Base-by-base conservation (phyloP, 2,797 vertebrate genomes). In the Sebastiscus tertius region DNA sequence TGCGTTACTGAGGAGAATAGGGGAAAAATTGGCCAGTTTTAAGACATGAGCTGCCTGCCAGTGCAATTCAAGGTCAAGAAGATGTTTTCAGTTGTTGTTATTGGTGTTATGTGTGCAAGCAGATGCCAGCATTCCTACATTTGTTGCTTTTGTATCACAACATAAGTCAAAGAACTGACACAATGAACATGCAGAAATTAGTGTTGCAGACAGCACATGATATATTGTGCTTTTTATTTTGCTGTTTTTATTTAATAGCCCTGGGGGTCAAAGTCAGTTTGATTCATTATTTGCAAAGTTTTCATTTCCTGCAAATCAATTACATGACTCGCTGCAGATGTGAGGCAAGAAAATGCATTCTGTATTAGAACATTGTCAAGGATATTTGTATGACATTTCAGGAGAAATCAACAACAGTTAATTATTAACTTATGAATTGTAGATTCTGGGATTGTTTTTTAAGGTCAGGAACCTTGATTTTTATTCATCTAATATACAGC, bases 1-100 rank as follows among this genome's bases (percentile, higher is more conserved):
- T 72, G 65, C 26, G 77, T 92, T 89, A 89, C 72, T 55, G 55
- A 79, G 60, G 67, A 90, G 82, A 90, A 87, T 20, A 56, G 8
- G 59, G 64, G 72, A 56, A 79, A 82, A 88, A 82, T 33, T 42
- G 67, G 54, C 72, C 58, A 72, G 60, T 84, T 88, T 84, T 78
- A 81, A 78, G 74, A 80, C 61, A 84, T 84, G 59, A 75, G 77
- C 49, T 80, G 74, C 64, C 67, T 75, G 58, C 54, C 27, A 33
- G 22, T 75, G 54, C 72, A 87, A 54, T 73, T 82, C 76, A 78
- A 76, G 69, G 86, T 87, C 80, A 88, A 71, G 36, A 68, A 72
- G 46, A 58, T 79, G 79, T 89, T 81, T 84, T 77, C 18, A 8
- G 52, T 60, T 71, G 63, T 55, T 76, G 42, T 72, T 78, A 10